Conservation (phyloP, 2,797 vertebrate genomes). For the Cyprinella venusta region DNA sequence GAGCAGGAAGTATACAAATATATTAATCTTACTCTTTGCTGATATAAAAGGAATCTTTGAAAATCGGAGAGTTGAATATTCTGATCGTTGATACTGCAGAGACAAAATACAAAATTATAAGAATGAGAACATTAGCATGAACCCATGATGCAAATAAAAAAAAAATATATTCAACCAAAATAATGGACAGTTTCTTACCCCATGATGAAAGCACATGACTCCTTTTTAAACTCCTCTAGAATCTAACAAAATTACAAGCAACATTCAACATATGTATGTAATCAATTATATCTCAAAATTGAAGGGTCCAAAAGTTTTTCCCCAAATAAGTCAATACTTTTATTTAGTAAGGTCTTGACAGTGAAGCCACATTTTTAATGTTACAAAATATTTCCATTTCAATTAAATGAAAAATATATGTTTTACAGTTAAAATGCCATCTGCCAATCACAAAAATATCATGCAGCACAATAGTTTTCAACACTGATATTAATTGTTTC, state of each 20-base stretch:
- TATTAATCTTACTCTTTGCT: conserved; percentile 85
- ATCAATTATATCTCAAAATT: no score
- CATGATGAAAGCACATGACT: conserved; percentile 92
- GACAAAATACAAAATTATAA: conserved; percentile 35
- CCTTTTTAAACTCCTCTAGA: conserved; percentile 93
- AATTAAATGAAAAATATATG: no score
- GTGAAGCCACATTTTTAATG: no score
- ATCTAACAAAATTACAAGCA: conserved; percentile 77
- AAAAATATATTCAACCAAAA: background rate
- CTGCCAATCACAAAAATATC: no score
- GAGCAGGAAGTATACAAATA: background rate
- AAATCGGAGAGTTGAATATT: conserved; percentile 91
- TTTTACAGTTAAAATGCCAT: no score
- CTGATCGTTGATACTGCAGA: conserved; percentile 89
- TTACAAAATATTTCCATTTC: no score
- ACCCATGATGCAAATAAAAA: background rate
- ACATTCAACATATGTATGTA: background rate
- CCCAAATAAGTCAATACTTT: no score
- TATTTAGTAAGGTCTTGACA: no score
- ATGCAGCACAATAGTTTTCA: background rate
- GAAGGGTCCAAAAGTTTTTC: no score
- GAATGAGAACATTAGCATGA: background rate
- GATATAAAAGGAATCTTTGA: conserved; percentile 89
- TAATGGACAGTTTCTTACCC: conserved; percentile 79
- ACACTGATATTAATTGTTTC: background rate